Conservation (phyloP, 2,888 invertebrate genomes). For the Vesta saturnalis region DNA sequence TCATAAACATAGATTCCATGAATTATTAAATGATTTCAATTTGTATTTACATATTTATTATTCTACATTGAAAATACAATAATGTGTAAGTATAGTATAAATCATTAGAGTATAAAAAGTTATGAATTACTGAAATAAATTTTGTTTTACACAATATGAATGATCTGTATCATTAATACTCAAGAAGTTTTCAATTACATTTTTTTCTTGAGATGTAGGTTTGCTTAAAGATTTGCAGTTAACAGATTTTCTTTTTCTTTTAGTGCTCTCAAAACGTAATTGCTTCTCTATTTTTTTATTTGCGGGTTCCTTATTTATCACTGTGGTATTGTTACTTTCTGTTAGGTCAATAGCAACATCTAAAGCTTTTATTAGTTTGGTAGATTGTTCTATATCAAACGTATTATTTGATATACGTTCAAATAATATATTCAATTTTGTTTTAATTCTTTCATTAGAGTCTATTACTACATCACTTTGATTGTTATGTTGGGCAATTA, state of each 20-base stretch:
- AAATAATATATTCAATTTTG: conserved; percentile 5
- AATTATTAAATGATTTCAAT: background rate
- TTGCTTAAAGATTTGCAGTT: background rate
- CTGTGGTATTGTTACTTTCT: background rate
- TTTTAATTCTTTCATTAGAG: conserved; percentile 1
- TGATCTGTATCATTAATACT: background rate
- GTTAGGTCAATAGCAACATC: conserved; percentile 5
- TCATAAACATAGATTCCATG: background rate
- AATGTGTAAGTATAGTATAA: background rate
- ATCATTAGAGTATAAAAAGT: conserved; percentile 2
- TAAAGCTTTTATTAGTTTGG: conserved; percentile 3
- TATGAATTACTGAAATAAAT: conserved; percentile 2
- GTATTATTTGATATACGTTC: conserved; percentile 5
- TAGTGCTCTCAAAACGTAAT: conserved; percentile 1
- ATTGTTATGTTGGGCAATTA: conserved; percentile 1
- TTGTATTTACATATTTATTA: conserved; percentile 3
- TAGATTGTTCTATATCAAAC: conserved; percentile 3
- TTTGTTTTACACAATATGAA: conserved; percentile 3
- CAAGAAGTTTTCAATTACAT: conserved; percentile 3
- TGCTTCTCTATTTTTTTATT: conserved; percentile 5
- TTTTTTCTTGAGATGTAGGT: conserved; percentile 5
- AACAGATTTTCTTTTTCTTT: conserved; percentile 2
- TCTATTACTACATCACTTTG: conserved; percentile 5
- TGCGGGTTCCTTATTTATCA: conserved; percentile 3
- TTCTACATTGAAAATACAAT: conserved; percentile 3